Conservation (phyloP, 1,140 invertebrate species). For the Pogonomyrmex barbatus region DNA sequence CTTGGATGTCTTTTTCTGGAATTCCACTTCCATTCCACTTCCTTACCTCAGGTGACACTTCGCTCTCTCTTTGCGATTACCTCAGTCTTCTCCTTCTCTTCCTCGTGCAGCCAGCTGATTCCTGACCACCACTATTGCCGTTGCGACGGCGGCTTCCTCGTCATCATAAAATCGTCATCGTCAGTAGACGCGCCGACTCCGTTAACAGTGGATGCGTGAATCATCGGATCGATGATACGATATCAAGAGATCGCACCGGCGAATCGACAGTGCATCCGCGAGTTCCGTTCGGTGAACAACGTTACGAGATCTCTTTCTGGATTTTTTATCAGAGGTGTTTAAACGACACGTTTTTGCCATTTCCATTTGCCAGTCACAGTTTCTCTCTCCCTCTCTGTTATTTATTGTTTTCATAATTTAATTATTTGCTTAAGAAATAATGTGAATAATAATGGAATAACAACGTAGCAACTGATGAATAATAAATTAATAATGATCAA, state of each 20-base stretch:
- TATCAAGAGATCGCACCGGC: conserved; percentile 41
- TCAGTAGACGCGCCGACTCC: conserved; percentile 47
- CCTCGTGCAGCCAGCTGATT: conserved; percentile 53
- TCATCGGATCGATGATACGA: conserved; percentile 46
- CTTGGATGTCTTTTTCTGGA: not conserved
- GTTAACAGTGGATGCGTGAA: conserved; percentile 65
- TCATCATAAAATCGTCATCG: conserved; percentile 37
- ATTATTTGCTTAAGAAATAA: not conserved
- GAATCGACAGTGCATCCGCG: conserved; percentile 30
- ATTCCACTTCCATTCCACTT: conserved; percentile 13
- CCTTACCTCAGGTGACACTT: conserved; percentile 20
- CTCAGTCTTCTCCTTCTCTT: not conserved
- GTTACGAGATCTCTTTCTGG: not conserved
- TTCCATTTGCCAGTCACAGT: not conserved
- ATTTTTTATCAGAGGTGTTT: not conserved
- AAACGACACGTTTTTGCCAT: not conserved
- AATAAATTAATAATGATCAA: not conserved
- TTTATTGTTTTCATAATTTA: not conserved
- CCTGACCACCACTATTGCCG: not conserved
- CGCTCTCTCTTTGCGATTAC: conserved; percentile 22
- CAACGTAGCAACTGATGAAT: not conserved
- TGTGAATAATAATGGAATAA: not conserved
- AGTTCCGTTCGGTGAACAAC: conserved; percentile 23
- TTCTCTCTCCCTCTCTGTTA: not conserved
- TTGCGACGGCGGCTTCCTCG: not conserved